These are phyloP conservation scores for Planiliza haematocheilus DNA, from an alignment of 2,113 vertebrate species.

Conservation along the genomic window DNA sequence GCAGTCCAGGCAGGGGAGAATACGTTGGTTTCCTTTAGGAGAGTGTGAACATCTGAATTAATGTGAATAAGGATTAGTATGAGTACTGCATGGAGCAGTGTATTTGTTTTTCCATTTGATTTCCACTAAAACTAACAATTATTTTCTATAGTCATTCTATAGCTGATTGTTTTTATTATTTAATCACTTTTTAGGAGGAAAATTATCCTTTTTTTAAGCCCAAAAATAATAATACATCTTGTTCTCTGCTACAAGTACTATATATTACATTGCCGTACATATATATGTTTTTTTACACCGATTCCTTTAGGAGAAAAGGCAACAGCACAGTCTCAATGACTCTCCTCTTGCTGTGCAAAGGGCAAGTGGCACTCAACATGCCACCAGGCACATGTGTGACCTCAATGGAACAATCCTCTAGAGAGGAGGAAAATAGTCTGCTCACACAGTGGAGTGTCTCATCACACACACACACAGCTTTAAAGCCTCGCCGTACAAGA, in stretches of 20 bases:
- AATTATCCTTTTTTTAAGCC: too few species aligned
- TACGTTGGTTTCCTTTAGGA: constrained; percentile 38
- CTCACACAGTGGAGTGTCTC: neutral
- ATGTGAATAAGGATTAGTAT: too few species aligned
- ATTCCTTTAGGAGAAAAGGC: neutral
- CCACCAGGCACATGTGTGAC: constrained; percentile 5
- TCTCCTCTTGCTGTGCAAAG: neutral
- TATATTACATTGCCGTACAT: neutral
- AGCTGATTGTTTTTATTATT: neutral
- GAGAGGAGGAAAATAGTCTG: neutral
- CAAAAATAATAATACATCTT: neutral
- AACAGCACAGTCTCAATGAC: neutral
- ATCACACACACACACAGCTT: neutral
- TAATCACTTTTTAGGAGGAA: too few species aligned
- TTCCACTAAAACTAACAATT: too few species aligned
- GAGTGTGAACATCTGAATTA: constrained; percentile 6
- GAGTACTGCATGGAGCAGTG: too few species aligned
- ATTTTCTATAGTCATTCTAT: too few species aligned
- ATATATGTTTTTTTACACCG: neutral
- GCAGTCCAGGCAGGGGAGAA: constrained; percentile 14
- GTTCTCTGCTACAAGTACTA: neutral
- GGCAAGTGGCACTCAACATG: neutral
- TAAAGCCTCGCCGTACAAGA: neutral
- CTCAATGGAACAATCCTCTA: constrained; percentile 11
- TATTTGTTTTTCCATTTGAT: constrained; percentile 13